Conservation (phyloP, 2,888 invertebrate genomes). For the Ashinkailepas kermadecensis region DNA sequence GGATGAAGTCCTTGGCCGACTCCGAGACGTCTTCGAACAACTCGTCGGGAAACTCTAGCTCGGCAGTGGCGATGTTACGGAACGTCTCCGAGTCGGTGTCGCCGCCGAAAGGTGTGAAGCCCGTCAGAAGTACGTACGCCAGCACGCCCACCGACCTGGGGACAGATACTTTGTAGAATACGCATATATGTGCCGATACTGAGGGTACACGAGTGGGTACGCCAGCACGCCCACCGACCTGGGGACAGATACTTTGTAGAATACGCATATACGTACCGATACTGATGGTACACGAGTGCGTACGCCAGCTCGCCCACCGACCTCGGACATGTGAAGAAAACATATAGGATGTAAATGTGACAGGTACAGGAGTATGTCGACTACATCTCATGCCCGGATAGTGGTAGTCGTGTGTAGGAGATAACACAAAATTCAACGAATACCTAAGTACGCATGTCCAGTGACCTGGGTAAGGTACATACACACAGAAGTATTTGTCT, state of each 20-base stretch:
- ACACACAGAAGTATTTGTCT: too few relatives aligned
- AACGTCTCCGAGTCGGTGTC: constrained; percentile 95
- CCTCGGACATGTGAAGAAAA: too few relatives aligned
- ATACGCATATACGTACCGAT: neutral
- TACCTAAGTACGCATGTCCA: too few relatives aligned
- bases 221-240: neutral
- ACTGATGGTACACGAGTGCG: neutral
- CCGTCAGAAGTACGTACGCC: constrained; percentile 86
- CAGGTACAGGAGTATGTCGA: too few relatives aligned
- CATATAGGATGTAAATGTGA: too few relatives aligned
- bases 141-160: constrained; percentile 77
- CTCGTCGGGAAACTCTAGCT: constrained; percentile 86
- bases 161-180: neutral
- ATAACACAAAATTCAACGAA: too few relatives aligned
- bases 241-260: neutral
- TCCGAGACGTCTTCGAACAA: constrained; percentile 81
- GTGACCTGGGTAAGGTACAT: too few relatives aligned
- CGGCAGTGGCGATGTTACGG: constrained; percentile 90
- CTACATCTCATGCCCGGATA: too few relatives aligned
- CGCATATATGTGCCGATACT: neutral
- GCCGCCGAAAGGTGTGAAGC: constrained; percentile 74
- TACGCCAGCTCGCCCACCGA: too few relatives aligned
- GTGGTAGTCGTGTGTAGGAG: too few relatives aligned
- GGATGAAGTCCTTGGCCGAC: constrained; percentile 83
- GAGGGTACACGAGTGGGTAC: neutral